Evolutionary conservation across 2,113 vertebrate species (phyloP).

Genomic region (Gobius niger): DNA sequence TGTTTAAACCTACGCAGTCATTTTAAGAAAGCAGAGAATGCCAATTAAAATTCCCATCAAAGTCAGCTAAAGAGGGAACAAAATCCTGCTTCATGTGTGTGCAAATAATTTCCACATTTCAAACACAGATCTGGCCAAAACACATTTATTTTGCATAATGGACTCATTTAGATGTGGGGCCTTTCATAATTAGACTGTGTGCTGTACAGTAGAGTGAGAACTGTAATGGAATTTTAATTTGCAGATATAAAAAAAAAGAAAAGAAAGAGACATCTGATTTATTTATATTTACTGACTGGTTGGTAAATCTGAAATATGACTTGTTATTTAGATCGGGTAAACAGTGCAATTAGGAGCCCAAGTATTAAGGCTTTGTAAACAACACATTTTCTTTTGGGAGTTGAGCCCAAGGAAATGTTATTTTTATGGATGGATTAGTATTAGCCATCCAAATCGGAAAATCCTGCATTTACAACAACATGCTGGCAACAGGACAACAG

Average conservation of each 20-base stretch:
- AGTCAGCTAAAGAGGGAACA: background rate
- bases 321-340: conserved; percentile 4
- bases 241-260: background rate
- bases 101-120: conserved; percentile 9
- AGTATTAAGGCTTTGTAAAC: conserved; percentile 2
- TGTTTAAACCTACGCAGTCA: background rate
- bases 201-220: conserved; percentile 5
- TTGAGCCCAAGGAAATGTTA: background rate
- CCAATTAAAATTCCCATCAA: conserved; percentile 7
- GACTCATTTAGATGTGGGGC: conserved; percentile 3
- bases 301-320: conserved; percentile 4
- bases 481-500: background rate
- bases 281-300: conserved; percentile 6
- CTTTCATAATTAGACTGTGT: conserved; percentile 9
- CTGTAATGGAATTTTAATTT: conserved; percentile 8
- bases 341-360: conserved; percentile 5
- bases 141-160: conserved; percentile 12
- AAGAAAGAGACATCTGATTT: background rate
- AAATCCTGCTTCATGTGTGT: background rate
- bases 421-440: background rate
- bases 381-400: conserved; percentile 1
- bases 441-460: background rate
- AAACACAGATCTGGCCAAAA: conserved; percentile 1
- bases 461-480: background rate
- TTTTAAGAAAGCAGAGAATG: background rate